Percentiles rank a stretch among this genome's conserved stretches.
Evolutionary conservation across 2,888 invertebrate species (phyloP).

Genomic region (Amphimallon solstitiale): DNA sequence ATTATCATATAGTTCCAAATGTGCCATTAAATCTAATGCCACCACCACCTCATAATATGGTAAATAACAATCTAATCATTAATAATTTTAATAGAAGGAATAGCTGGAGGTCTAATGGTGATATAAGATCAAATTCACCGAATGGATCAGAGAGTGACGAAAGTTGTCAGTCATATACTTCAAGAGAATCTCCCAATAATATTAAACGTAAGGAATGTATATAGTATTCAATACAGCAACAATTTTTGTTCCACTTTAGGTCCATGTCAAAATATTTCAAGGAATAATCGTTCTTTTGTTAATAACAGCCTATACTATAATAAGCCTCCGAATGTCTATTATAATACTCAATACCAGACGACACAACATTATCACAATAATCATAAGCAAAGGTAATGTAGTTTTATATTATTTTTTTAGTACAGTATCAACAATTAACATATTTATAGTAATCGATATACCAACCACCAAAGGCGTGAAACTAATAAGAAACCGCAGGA

Average conservation of each 20-base stretch:
- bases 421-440: background rate
- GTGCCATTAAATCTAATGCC: slow-evolving; percentile 49
- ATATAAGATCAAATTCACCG: slow-evolving; percentile 34
- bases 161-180: slow-evolving; percentile 39
- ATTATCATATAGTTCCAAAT: slow-evolving; percentile 38
- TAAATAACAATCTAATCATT: slow-evolving; percentile 45
- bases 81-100: slow-evolving; percentile 43
- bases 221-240: background rate
- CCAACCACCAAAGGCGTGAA: slow-evolving; percentile 10
- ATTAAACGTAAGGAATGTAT: background rate
- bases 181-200: slow-evolving; percentile 9
- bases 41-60: slow-evolving; percentile 49
- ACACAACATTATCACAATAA: slow-evolving; percentile 20
- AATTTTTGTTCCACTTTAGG: background rate
- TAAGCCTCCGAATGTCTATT: slow-evolving; percentile 44
- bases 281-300: slow-evolving; percentile 6
- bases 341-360: slow-evolving; percentile 29
- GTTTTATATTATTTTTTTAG: slow-evolving; percentile 3
- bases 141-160: slow-evolving; percentile 42
- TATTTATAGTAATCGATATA: slow-evolving; percentile 21
- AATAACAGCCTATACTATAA: slow-evolving; percentile 24
- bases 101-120: slow-evolving; percentile 38
- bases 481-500: slow-evolving; percentile 38
- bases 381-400: slow-evolving; percentile 32
- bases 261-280: slow-evolving; percentile 15